Conservation (phyloP, 2,888 invertebrate genomes). For the Pyrrhosoma nymphula region DNA sequence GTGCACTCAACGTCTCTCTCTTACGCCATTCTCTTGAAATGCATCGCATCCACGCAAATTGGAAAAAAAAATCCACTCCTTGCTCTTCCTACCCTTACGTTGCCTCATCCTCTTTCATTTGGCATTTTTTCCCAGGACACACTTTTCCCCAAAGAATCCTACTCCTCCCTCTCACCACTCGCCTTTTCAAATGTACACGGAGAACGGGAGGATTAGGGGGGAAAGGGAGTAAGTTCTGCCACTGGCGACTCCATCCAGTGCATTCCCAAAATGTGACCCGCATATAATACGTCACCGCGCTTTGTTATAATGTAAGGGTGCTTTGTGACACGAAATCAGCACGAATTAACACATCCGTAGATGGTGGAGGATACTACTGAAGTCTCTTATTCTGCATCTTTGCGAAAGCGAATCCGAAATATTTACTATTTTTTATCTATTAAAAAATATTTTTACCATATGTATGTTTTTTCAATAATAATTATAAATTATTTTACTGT, state of each 20-base stretch:
- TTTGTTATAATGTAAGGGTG: not conserved
- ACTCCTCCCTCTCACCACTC: not conserved
- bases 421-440: too few relatives aligned
- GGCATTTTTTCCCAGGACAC: not conserved
- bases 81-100: not conserved
- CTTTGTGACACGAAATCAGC: not conserved
- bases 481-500: too few relatives aligned
- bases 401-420: too few relatives aligned
- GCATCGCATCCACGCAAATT: slow-evolving; percentile 23
- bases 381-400: too few relatives aligned
- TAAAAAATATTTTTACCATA: too few relatives aligned
- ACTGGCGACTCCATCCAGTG: not conserved
- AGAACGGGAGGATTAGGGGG: not conserved
- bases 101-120: not conserved
- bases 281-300: not conserved
- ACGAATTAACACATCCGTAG: not conserved
- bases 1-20: not conserved
- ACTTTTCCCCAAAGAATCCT: not conserved
- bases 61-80: not conserved
- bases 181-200: not conserved
- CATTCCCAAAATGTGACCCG: not conserved
- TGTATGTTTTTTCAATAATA: too few relatives aligned
- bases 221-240: not conserved
- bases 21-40: not conserved
- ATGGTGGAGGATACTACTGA: not conserved